Base-by-base conservation (phyloP, 1,140 invertebrate genomes). In the Bombyx mori region DNA sequence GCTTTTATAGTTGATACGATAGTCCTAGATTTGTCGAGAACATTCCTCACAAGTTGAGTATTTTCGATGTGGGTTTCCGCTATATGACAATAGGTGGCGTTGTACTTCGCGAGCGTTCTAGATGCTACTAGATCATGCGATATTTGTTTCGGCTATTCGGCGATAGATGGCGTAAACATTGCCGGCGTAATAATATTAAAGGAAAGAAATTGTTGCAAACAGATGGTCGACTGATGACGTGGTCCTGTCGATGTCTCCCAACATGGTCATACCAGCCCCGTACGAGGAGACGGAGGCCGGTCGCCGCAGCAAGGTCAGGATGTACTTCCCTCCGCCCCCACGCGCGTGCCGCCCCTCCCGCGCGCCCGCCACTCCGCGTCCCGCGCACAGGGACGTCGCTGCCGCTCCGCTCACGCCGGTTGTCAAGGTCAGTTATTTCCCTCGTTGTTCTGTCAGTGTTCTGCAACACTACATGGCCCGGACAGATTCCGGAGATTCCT, bases 241-340 rank as follows among this genome's bases (percentile, higher is more conserved):
- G 47, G 78, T 86, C 8, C 87, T 99, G 1, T 96, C 94, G 1
- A 91, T 94, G 62, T 98, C 97, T 0, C 97, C 97, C 0, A 96
- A 94, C 85, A 88, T 97, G 1, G 92, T 93, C 60, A 95, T 96
- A 68, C 91, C 92, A 0, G 89, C 97, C 48, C 98, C 98, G 0
- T 98, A 94, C 84, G 80, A 99, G 59, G 96, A 98, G 81, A 97
- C 96, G 0, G 94, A 96, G 71, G 86, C 84, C 2, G 96, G 97
- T 0, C 89, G 92, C 35, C 92, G 92, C 60, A 97, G 96, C 78
- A 82, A 90, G 22, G 76, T 98, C 2, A 88, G 96, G 8, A 88
- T 88, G 22, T 97, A 93, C 72, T 96, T 97, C 70, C 93, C 95
- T 0, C 88, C 57, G 52, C 42, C 46, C 58, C 35, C 42, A 9